These are phyloP conservation scores for Vulpes ferrilata DNA, from an alignment of 2,113 vertebrate genomes.

Conservation along the genomic window DNA sequence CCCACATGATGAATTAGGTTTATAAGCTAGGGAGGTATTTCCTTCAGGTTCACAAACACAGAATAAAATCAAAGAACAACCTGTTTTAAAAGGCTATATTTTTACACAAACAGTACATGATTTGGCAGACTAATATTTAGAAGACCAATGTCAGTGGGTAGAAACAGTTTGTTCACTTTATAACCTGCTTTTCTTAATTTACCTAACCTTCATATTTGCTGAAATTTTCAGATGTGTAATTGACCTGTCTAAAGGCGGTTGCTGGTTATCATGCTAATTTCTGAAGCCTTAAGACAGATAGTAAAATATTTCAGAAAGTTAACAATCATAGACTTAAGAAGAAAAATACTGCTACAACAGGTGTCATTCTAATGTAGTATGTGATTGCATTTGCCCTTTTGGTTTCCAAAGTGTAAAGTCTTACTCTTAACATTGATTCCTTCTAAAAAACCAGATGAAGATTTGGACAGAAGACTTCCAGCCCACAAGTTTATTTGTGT, in stretches of 20 bases:
- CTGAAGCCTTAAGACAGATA: not conserved
- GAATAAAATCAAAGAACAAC: constrained; percentile 33
- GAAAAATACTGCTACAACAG: not conserved
- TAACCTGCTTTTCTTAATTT: constrained; percentile 13
- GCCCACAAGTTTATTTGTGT: not conserved
- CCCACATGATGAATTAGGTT: not conserved
- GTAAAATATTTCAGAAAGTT: not conserved
- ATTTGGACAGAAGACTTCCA: not conserved
- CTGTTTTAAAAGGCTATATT: constrained; percentile 14
- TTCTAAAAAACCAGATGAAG: not conserved
- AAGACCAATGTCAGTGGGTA: not conserved
- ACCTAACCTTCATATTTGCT: not conserved
- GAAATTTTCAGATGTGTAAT: not conserved
- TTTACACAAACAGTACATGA: not conserved
- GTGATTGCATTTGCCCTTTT: not conserved
- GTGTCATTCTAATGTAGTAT: not conserved
- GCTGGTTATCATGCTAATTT: not conserved
- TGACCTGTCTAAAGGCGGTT: not conserved
- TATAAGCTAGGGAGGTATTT: not conserved
- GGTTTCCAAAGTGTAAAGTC: not conserved
- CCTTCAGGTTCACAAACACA: constrained; percentile 2
- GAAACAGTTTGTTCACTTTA: not conserved
- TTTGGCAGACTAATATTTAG: not conserved
- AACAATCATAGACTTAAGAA: not conserved
- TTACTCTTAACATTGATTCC: not conserved